Conservation (phyloP, 1,140 invertebrate genomes). For the Conopomorpha cramerella region DNA sequence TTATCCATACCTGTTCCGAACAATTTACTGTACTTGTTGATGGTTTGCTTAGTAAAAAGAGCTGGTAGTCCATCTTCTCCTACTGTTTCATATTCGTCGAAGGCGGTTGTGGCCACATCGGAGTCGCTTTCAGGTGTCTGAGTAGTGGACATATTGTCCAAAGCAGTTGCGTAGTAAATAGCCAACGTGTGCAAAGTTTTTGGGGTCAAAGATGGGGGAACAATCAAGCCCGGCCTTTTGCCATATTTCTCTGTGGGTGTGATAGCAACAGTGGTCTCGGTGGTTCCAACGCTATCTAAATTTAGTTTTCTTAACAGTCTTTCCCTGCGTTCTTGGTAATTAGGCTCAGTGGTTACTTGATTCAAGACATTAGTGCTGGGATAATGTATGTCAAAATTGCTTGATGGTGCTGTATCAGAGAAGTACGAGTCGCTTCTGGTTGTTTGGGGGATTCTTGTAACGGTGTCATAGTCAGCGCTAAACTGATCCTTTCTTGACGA, state of each 20-base stretch:
- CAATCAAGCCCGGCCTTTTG: conserved; percentile 63
- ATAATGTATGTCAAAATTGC: conserved; percentile 18
- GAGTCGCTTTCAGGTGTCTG: conserved; percentile 33
- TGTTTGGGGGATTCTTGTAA: conserved; percentile 35
- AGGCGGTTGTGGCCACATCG: conserved; percentile 23
- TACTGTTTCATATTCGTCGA: conserved; percentile 30
- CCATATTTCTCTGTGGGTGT: conserved; percentile 33
- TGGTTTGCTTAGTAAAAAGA: conserved; percentile 63
- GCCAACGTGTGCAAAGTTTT: conserved; percentile 77
- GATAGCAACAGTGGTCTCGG: conserved; percentile 19
- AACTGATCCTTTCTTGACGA: conserved; percentile 20
- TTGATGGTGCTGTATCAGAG: conserved; percentile 16
- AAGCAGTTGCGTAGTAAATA: conserved; percentile 74
- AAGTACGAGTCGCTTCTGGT: conserved; percentile 14
- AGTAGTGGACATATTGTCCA: conserved; percentile 64
- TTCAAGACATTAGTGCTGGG: conserved; percentile 15
- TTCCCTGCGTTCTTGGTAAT: conserved; percentile 43
- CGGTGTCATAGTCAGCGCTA: conserved; percentile 31
- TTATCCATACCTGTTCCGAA: conserved; percentile 52
- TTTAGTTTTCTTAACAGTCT: conserved; percentile 36
- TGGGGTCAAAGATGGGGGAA: conserved; percentile 72
- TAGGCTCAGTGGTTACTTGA: conserved; percentile 22
- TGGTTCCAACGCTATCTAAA: conserved; percentile 16
- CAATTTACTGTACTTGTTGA: conserved; percentile 64
- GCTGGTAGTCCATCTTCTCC: conserved; percentile 41